phyloP scores from a whole-genome alignment of 2,888 invertebrate species.

The Mesorhabditis belari region DNA sequence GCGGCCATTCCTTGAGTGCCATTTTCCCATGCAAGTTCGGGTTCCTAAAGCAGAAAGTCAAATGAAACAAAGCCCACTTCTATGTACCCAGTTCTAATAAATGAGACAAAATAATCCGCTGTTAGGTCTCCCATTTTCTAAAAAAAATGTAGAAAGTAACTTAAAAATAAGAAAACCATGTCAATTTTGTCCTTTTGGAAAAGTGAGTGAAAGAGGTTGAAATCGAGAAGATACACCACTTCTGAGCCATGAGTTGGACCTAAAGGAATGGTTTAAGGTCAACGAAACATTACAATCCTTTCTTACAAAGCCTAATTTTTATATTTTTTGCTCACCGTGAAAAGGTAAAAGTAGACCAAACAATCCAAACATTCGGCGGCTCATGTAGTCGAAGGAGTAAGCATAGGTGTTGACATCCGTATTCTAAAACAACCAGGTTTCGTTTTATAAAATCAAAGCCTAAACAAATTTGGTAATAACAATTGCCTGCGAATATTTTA shows the following conservation, averaged over 20 bases:
- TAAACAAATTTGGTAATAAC: too few species aligned
- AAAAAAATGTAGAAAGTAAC: neutral
- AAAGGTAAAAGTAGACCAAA: neutral
- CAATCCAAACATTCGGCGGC: neutral
- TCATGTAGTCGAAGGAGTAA: neutral
- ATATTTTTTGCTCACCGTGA: neutral
- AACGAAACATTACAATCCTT: neutral
- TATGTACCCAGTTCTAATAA: neutral
- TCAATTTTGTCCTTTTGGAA: neutral
- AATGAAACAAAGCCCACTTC: too few species aligned
- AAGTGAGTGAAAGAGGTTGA: neutral
- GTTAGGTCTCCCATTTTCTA: neutral
- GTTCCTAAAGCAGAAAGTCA: too few species aligned
- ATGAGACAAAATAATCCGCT: neutral
- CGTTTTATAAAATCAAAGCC: neutral
- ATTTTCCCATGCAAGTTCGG: neutral
- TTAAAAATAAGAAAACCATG: neutral
- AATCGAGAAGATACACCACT: neutral
- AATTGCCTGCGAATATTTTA: neutral
- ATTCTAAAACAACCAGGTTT: neutral
- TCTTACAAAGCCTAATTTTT: neutral
- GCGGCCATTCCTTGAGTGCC: neutral
- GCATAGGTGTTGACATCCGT: neutral
- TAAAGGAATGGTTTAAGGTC: neutral
- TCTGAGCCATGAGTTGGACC: neutral